Conservation (phyloP, 2,888 invertebrate species). For the Drosophila lacicola region DNA sequence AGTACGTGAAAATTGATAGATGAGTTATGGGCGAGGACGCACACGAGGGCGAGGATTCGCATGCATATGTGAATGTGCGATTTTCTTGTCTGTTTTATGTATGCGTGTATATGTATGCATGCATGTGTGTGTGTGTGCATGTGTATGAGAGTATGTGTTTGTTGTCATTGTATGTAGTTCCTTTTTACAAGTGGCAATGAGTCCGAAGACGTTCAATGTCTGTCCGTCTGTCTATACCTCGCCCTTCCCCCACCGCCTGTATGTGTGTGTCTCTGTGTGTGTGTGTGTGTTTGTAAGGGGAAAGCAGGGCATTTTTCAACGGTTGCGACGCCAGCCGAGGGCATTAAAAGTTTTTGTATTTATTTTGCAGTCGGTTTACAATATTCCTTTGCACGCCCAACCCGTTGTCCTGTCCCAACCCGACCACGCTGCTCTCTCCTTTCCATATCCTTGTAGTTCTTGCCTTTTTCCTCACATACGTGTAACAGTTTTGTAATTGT, state of each 20-base stretch:
- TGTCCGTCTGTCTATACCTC: constrained; percentile 42
- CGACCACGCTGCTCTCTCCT: not conserved
- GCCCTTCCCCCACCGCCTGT: constrained; percentile 3
- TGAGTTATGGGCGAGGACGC: constrained; percentile 82
- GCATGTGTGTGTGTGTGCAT: constrained; percentile 17
- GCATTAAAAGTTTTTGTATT: constrained; percentile 82
- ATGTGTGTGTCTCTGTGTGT: constrained; percentile 19
- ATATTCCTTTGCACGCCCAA: constrained; percentile 71
- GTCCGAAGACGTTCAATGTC: constrained; percentile 78
- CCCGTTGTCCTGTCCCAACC: constrained; percentile 25
- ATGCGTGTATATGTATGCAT: constrained; percentile 36
- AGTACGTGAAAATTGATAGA: constrained; percentile 85
- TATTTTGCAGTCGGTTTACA: constrained; percentile 83
- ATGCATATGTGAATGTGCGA: constrained; percentile 72
- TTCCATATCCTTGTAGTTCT: constrained; percentile 23
- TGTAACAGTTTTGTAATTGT: constrained; percentile 73
- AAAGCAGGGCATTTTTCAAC: constrained; percentile 76
- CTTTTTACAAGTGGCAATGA: constrained; percentile 79
- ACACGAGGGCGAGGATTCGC: constrained; percentile 62
- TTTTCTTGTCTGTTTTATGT: constrained; percentile 27
- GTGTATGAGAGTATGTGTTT: constrained; percentile 28
- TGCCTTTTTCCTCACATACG: constrained; percentile 50
- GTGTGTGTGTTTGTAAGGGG: constrained; percentile 37
- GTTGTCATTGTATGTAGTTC: constrained; percentile 64
- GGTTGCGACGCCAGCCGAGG: constrained; percentile 66